These are phyloP conservation scores for Turritopsis rubra DNA, from an alignment of 30 jellyfish, hydroid and myxozoan species.

Conservation along the genomic window DNA sequence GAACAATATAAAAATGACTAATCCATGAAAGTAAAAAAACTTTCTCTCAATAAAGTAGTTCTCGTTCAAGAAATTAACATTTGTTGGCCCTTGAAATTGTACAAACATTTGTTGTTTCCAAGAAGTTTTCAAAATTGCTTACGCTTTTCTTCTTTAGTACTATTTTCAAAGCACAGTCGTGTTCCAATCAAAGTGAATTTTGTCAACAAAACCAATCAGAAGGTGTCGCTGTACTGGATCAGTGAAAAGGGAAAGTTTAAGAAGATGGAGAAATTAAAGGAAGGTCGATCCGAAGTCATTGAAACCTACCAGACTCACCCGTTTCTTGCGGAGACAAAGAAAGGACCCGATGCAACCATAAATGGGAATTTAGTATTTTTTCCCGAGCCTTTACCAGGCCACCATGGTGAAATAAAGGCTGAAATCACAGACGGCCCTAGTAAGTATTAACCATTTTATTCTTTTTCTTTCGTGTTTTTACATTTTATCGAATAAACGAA, in stretches of 20 bases:
- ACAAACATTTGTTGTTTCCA: background rate
- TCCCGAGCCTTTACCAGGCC: slow-evolving; percentile 24
- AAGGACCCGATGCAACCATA: slow-evolving; percentile 12
- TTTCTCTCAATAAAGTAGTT: too few species aligned
- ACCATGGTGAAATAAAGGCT: slow-evolving; percentile 32
- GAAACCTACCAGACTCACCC: slow-evolving; percentile 34
- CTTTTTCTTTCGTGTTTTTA: background rate
- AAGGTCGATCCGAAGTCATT: slow-evolving; percentile 34
- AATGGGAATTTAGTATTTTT: slow-evolving; percentile 28
- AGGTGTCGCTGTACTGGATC: slow-evolving; percentile 37
- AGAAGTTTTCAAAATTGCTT: background rate
- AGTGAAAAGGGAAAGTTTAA: slow-evolving; percentile 33
- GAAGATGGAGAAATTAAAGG: slow-evolving; percentile 31
- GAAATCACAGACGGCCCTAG: slow-evolving; percentile 35
- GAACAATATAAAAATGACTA: too few species aligned
- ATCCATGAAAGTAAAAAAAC: too few species aligned
- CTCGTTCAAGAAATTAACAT: too few species aligned
- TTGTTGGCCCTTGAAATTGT: background rate
- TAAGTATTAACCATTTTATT: background rate
- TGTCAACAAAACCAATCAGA: slow-evolving; percentile 36
- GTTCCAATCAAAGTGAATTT: slow-evolving; percentile 33
- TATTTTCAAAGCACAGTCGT: slow-evolving; percentile 26
- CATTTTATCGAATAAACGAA: too few species aligned
- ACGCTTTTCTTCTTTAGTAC: slow-evolving; percentile 11
- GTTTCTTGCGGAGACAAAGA: slow-evolving; percentile 23